Percentiles rank a stretch among this genome's conserved stretches.
Evolutionary conservation across 2,888 invertebrate species (phyloP).

Genomic region (Yponomeuta sedellus): DNA sequence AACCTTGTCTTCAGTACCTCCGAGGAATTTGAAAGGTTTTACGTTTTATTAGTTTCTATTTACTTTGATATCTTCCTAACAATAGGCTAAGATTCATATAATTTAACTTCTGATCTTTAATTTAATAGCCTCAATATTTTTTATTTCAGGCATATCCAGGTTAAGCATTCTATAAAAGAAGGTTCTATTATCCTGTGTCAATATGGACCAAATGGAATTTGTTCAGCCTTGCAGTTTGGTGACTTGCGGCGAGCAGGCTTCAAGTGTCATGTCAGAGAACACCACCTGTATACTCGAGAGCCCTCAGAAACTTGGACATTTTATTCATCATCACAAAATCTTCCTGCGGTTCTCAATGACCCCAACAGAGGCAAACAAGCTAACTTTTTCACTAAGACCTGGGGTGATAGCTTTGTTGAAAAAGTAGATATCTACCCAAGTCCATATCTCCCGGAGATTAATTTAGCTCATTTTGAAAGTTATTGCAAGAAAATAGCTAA

Average conservation of each 20-base stretch:
- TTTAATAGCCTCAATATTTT: not conserved
- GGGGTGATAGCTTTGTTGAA: constrained; percentile 97
- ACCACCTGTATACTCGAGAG: constrained; percentile 67
- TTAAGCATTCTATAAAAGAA: constrained; percentile 88
- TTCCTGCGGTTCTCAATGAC: constrained; percentile 97
- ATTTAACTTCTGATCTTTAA: too few species aligned
- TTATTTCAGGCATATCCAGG: constrained; percentile 83
- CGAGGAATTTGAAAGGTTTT: constrained; percentile 78
- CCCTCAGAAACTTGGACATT: constrained; percentile 84
- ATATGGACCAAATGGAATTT: constrained; percentile 92
- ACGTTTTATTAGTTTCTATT: not conserved
- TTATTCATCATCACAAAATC: constrained; percentile 94
- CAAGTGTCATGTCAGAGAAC: constrained; percentile 87
- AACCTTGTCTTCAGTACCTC: constrained; percentile 73
- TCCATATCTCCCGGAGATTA: constrained; percentile 88
- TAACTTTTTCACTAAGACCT: constrained; percentile 97
- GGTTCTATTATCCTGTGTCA: constrained; percentile 91
- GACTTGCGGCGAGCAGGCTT: constrained; percentile 93
- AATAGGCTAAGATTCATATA: too few species aligned
- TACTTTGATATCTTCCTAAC: too few species aligned
- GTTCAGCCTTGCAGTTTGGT: constrained; percentile 90
- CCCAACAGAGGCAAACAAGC: constrained; percentile 93
- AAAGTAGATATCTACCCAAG: constrained; percentile 85
- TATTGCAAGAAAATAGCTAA: constrained; percentile 88
- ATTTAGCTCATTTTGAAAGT: constrained; percentile 88